A percentile compares a stretch with the other conserved stretches of the same genome.
These are phyloP conservation scores for Nixonia krombeini DNA, from an alignment of 1,140 invertebrate species.

Conservation along the genomic window DNA sequence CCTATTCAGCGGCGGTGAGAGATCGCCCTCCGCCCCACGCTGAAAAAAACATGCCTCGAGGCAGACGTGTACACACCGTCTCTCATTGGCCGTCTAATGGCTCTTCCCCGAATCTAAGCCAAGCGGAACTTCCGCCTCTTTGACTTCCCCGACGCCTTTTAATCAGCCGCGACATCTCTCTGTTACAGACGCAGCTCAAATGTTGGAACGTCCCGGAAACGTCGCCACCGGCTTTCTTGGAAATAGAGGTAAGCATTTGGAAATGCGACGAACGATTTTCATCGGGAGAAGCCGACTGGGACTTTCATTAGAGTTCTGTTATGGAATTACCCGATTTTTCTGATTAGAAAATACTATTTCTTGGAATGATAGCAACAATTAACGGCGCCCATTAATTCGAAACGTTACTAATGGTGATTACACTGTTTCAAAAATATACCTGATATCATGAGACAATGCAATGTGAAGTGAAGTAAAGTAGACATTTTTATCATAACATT, in stretches of 20 bases:
- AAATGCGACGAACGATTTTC: background rate
- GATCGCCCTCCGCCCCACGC: slow-evolving; percentile 45
- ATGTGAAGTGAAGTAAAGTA: too few relatives aligned
- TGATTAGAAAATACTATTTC: too few relatives aligned
- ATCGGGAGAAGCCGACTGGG: too few relatives aligned
- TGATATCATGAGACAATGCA: too few relatives aligned
- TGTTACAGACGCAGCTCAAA: slow-evolving; percentile 29
- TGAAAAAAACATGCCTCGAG: slow-evolving; percentile 45
- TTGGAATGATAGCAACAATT: too few relatives aligned
- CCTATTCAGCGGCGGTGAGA: slow-evolving; percentile 58
- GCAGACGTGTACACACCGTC: slow-evolving; percentile 32
- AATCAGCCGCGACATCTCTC: slow-evolving; percentile 9
- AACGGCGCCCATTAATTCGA: too few relatives aligned
- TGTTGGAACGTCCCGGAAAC: slow-evolving; percentile 15
- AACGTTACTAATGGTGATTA: too few relatives aligned
- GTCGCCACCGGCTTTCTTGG: background rate
- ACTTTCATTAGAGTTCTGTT: too few relatives aligned
- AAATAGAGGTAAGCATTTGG: slow-evolving; percentile 1
- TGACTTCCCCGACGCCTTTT: background rate
- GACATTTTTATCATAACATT: too few relatives aligned
- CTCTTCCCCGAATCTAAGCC: slow-evolving; percentile 17
- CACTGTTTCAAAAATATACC: too few relatives aligned
- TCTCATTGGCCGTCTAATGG: slow-evolving; percentile 23
- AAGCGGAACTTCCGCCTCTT: slow-evolving; percentile 1
- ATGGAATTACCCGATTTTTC: too few relatives aligned